phyloP scores from a whole-genome alignment of 2,113 vertebrate species.

The Crotophaga sulcirostris region DNA sequence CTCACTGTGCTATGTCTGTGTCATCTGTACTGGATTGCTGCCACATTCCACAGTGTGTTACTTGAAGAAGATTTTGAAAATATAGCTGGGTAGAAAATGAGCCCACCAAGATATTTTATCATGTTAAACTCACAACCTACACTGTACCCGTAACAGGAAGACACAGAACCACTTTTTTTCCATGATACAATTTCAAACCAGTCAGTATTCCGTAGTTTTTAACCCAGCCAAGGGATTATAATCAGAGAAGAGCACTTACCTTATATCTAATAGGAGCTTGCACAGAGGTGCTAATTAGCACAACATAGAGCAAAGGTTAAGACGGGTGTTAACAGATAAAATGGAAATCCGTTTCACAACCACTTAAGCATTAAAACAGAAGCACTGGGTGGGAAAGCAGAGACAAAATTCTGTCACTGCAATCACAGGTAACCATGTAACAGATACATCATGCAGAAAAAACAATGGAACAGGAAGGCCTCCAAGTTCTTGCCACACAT shows the following conservation, averaged over 20 bases:
- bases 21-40: slow-evolving; percentile 38
- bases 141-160: not conserved
- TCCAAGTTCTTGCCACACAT: not conserved
- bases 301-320: not conserved
- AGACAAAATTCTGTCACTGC: not conserved
- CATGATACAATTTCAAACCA: not conserved
- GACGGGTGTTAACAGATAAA: not conserved
- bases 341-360: not conserved
- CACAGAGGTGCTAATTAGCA: not conserved
- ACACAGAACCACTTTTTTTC: not conserved
- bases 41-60: slow-evolving; percentile 2
- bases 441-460: not conserved
- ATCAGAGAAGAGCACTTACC: not conserved
- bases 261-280: not conserved
- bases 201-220: not conserved
- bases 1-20: slow-evolving; percentile 32
- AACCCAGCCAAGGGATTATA: not conserved
- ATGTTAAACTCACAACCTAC: not conserved
- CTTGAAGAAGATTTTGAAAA: slow-evolving; percentile 34
- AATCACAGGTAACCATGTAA: not conserved
- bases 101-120: slow-evolving; percentile 4
- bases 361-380: not conserved
- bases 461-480: not conserved
- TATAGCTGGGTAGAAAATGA: not conserved
- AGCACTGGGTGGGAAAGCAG: not conserved